phyloP scores from a whole-genome alignment of 1,140 invertebrate genomes.

The Drosophila pallidifrons region DNA sequence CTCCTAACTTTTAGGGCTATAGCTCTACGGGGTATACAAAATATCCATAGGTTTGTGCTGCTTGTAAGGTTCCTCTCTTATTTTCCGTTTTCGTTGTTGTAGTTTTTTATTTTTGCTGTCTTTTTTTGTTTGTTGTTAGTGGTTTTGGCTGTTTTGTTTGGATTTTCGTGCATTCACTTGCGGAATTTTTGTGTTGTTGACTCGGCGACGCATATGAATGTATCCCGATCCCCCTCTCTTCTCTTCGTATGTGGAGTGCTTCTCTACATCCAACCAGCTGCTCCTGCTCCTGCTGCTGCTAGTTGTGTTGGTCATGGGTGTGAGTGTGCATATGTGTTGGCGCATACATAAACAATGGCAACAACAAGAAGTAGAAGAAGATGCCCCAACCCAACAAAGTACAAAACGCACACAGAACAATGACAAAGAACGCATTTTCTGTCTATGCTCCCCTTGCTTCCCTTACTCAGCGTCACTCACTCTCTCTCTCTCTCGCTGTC shows the following conservation, averaged over 20 bases:
- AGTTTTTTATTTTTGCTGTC: conserved; percentile 31
- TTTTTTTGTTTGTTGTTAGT: conserved; percentile 19
- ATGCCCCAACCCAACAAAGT: conserved; percentile 18
- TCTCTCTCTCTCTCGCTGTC: neutral
- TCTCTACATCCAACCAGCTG: neutral
- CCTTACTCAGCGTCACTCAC: neutral
- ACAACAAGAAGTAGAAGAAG: conserved; percentile 49
- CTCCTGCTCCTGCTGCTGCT: neutral
- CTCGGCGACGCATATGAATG: conserved; percentile 80
- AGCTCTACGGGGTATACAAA: conserved; percentile 3
- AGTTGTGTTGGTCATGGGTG: conserved; percentile 1
- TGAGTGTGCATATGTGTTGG: conserved; percentile 72
- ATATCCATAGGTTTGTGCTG: conserved; percentile 10
- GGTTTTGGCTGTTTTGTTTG: conserved; percentile 70
- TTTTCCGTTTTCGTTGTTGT: conserved; percentile 32
- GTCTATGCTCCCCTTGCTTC: neutral
- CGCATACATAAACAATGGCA: conserved; percentile 82
- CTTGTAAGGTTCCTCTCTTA: conserved; percentile 16
- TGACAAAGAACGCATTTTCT: conserved; percentile 79
- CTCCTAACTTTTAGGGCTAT: neutral
- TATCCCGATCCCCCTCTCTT: conserved; percentile 46
- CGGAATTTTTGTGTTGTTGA: conserved; percentile 80
- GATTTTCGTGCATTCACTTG: conserved; percentile 81
- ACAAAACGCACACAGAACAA: conserved; percentile 63
- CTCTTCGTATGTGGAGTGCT: conserved; percentile 10